Evolutionary conservation across 2,888 invertebrate genomes (phyloP), one percentile per base, ranked within the genome.

Genomic region (Apodemia zela): DNA sequence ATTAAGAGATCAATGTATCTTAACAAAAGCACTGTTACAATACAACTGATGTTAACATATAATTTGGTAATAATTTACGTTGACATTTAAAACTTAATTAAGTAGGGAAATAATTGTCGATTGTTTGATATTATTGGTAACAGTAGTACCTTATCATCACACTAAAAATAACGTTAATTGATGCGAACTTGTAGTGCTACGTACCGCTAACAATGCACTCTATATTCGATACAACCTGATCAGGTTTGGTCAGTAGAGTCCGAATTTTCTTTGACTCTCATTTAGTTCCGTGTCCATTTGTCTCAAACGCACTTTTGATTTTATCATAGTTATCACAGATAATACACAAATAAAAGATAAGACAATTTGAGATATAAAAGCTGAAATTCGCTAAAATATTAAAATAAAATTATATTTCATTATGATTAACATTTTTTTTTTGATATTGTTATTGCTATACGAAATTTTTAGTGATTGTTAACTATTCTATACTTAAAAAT

Each of bases 1-100:
- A 83, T 58, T 79, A 83, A 86, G 89, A 90, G 90, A 90, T 90
- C 90, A 89, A 82, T 87, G 87, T 88, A 87, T 86, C 86, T 84
- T 83, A 78, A 47, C 47, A 47, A 47, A 47, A 77, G 72, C 73
- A 74, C 77, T 60, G 63, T 63, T 60, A 25, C 42, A 29, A 60
- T 59, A 63, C 38, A 58, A 61, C 51, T 51, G 63, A 65, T 61
- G 61, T 66, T 35, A 66, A 64, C 38, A 69, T 65, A 67, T 70
- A 63, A 59, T 59, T 68, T 67, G 67, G 63, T 69, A 68, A 69
- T 68, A 64, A 61, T 63, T 58, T 62, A 60, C 42, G 15, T 62
- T 35, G 18, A 45, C 25, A 15, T 42, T 42, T 42, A 42, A 42
- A 42, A 42, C 42, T 11, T 42, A 42, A 42, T 15, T 42, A 42